These are phyloP conservation scores for Hipposideros larvatus DNA, from an alignment of 2,797 vertebrate genomes.

Conservation along the genomic window DNA sequence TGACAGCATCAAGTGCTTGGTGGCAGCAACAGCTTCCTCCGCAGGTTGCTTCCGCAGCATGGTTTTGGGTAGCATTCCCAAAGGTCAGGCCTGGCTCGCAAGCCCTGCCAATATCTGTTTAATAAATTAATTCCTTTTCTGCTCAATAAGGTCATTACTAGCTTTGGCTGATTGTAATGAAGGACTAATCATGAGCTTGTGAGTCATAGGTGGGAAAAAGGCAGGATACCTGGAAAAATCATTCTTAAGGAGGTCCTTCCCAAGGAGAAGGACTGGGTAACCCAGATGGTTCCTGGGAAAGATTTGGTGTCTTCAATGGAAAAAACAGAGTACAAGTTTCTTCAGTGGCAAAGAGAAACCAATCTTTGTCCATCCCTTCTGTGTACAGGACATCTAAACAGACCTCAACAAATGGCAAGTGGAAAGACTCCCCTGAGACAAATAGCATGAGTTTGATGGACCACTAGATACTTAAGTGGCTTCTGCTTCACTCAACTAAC, in stretches of 20 bases:
- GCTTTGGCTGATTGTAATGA: constrained; percentile 9
- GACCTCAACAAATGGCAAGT: not conserved
- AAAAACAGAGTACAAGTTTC: not conserved
- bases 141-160: constrained; percentile 12
- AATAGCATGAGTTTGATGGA: not conserved
- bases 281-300: not conserved
- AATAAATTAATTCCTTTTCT: constrained; percentile 55
- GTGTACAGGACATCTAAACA: not conserved
- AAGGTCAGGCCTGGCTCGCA: not conserved
- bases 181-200: not conserved
- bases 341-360: not conserved
- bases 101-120: not conserved
- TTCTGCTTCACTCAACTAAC: not conserved
- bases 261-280: not conserved
- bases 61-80: not conserved
- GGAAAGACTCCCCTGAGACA: not conserved
- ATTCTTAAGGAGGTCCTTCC: not conserved
- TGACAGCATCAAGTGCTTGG: not conserved
- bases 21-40: not conserved
- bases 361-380: not conserved
- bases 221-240: not conserved
- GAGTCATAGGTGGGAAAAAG: not conserved
- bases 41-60: not conserved
- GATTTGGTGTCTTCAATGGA: not conserved
- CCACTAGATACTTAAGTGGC: not conserved